Evolutionary conservation across 2,797 vertebrate species (phyloP).

Genomic region (Artibeus jamaicensis): DNA sequence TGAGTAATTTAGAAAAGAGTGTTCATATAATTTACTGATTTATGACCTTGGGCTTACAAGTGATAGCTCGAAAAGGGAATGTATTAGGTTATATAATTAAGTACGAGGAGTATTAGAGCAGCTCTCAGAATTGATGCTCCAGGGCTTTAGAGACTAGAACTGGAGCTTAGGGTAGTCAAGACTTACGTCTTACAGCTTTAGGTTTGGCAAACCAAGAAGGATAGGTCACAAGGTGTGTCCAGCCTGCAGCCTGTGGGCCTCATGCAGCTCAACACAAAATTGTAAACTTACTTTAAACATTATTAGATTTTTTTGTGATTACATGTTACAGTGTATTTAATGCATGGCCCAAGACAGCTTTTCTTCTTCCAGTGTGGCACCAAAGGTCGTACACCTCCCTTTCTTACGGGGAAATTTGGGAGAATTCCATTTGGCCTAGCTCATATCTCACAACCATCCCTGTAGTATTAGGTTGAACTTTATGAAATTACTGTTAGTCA

Average conservation of each 20-base stretch:
- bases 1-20: conserved; percentile 1
- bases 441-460: neutral
- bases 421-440: neutral
- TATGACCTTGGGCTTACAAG: neutral
- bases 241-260: too few relatives aligned
- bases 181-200: neutral
- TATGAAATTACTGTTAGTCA: neutral
- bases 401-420: neutral
- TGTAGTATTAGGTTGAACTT: neutral
- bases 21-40: neutral
- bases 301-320: too few relatives aligned
- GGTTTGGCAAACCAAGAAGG: neutral
- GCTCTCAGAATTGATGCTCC: neutral
- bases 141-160: neutral
- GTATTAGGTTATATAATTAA: neutral
- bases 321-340: too few relatives aligned
- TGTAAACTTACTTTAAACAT: too few relatives aligned
- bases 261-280: too few relatives aligned
- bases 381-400: too few relatives aligned
- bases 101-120: neutral
- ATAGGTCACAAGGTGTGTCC: neutral
- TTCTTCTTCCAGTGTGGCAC: too few relatives aligned
- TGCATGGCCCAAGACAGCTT: too few relatives aligned
- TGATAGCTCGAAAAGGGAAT: conserved; percentile 13
- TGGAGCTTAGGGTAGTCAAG: neutral